A percentile compares a stretch with the other conserved stretches of the same genome.
Conservation (phyloP, 1,140 invertebrate genomes). For the Panagrolaimus sp. region DNA sequence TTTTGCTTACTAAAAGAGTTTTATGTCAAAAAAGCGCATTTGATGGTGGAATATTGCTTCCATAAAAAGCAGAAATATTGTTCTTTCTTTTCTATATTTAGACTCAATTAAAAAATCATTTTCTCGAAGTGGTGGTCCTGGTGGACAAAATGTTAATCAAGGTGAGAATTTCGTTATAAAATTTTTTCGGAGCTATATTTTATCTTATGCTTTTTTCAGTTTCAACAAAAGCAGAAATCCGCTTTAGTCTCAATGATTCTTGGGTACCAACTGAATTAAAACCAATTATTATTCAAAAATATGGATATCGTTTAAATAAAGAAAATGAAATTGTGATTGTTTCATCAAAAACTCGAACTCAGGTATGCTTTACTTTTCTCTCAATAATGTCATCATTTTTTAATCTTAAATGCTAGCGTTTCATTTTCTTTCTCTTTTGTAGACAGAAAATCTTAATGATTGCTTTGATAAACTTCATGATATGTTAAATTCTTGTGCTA, state of each 20-base stretch:
- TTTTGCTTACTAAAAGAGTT: too few species aligned
- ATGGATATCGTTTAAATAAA: constrained; percentile 26
- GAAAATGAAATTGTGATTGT: constrained; percentile 29
- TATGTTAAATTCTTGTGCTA: constrained; percentile 23
- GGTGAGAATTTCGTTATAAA: constrained; percentile 14
- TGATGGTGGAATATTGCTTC: too few species aligned
- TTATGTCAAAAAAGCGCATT: too few species aligned
- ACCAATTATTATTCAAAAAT: constrained; percentile 27
- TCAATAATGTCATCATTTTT: constrained; percentile 1
- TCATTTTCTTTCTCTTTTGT: constrained; percentile 18
- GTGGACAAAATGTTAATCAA: constrained; percentile 40
- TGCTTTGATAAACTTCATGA: constrained; percentile 35
- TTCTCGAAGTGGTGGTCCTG: constrained; percentile 27
- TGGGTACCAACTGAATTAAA: constrained; percentile 33
- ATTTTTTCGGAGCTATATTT: not conserved
- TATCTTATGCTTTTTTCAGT: constrained; percentile 27
- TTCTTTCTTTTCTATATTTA: constrained; percentile 12
- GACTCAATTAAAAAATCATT: constrained; percentile 32
- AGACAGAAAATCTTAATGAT: constrained; percentile 38
- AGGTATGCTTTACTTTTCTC: constrained; percentile 14
- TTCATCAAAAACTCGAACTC: constrained; percentile 27
- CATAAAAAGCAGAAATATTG: too few species aligned
- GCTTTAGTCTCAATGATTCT: constrained; percentile 30
- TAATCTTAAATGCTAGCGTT: constrained; percentile 9
- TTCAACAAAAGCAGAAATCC: constrained; percentile 45